Base-by-base conservation (phyloP, 1,140 invertebrate species). In the Calycopis cecrops region DNA sequence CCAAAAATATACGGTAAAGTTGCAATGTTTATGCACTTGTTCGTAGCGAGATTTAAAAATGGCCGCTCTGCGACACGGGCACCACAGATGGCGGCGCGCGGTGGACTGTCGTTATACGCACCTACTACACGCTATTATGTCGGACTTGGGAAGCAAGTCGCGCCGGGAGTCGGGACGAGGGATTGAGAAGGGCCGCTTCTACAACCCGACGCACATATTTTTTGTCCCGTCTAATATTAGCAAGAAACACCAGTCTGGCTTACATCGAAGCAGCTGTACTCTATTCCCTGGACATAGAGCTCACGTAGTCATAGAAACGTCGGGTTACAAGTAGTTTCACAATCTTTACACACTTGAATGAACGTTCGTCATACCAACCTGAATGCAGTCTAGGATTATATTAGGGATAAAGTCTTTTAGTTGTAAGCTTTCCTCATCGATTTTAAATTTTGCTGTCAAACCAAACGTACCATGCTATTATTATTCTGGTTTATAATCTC, bases 141-240 rank as follows among this genome's bases (percentile, higher is more conserved):
- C 57, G 59, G 57, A 52, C 69, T 44, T 14, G 60, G 68, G 67
- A 72, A 71, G 67, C 65, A 62, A 67, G 62, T 63, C 74, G 64
- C 40, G 62, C 57, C 63, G 65, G 58, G 67, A 55, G 59, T 56
- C 63, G 73, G 69, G 69, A 74, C 74, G 68, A 76, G 79, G 72
- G 76, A 82, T 76, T 69, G 72, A 73, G 72, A 80, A 76, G 69
- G 79, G 79, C 73, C 37, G 42, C 51, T 18, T 28, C 51, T 33
- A 72, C 77, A 77, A 73, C 69, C 71, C 74, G 69, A 65, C 71
- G 62, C 62, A 62, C 48, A 61, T 61, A 72, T 81, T 85, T 85
- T 81, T 82, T 80, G 78, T 78, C 76, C 73, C 71, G 61, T 76
- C 78, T 76, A 83, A 81, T 77, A 77, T 85, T 81, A 83, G 79